Percentiles rank a stretch among this genome's conserved stretches.
Evolutionary conservation across 2,113 vertebrate species (phyloP).

Genomic region (Dromaius novaehollandiae): DNA sequence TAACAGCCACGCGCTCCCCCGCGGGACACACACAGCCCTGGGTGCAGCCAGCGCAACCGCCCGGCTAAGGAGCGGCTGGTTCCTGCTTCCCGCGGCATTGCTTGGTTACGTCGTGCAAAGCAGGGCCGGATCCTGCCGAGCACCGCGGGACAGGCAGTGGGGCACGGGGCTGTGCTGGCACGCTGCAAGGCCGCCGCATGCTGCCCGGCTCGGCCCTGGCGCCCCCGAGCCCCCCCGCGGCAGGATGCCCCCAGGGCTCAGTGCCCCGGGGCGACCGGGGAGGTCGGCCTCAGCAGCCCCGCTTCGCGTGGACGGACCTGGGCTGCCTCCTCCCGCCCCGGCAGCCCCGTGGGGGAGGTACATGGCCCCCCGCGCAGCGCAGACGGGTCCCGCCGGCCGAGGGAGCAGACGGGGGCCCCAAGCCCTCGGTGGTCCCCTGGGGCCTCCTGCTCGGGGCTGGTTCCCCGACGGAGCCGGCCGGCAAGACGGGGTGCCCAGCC

Average conservation of each 20-base stretch:
- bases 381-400: no score
- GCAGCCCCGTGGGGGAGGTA: not conserved
- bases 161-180: no score
- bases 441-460: no score
- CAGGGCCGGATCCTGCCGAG: no score
- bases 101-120: not conserved
- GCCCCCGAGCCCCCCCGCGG: not conserved
- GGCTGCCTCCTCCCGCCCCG: not conserved
- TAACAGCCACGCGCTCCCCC: no score
- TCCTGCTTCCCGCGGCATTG: not conserved
- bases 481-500: no score
- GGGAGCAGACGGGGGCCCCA: rapidly evolving
- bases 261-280: not conserved
- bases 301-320: not conserved
- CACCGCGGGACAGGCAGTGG: not conserved
- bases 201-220: no score
- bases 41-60: not conserved
- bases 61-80: not conserved
- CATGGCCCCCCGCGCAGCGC: rapidly evolving
- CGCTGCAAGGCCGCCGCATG: no score
- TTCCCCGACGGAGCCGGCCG: no score
- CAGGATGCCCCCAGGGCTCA: not conserved
- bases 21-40: not conserved
- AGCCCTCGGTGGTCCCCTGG: rapidly evolving
- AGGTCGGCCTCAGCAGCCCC: not conserved